Conservation (phyloP, 2,888 invertebrate genomes). For the Selenia dentaria region DNA sequence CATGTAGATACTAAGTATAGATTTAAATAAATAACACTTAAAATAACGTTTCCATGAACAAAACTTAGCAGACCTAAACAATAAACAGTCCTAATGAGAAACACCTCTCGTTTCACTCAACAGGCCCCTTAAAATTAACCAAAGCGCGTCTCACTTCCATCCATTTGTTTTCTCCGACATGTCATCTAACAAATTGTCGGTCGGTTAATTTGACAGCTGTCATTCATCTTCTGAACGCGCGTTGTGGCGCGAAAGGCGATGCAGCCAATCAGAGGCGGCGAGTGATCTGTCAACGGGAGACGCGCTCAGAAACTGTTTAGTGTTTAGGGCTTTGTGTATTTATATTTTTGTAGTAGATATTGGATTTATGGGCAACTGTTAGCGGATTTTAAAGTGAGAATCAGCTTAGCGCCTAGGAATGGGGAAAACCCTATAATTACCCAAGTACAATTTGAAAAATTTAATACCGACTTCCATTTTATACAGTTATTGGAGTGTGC, state of each 20-base stretch:
- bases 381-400: too few relatives aligned
- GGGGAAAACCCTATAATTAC: too few relatives aligned
- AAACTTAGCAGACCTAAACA: background rate
- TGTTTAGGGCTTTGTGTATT: slow-evolving; percentile 1
- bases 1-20: too few relatives aligned
- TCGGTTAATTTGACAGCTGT: slow-evolving; percentile 69
- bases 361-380: background rate
- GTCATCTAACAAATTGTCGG: slow-evolving; percentile 64
- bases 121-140: slow-evolving; percentile 16
- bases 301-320: slow-evolving; percentile 6
- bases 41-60: too few relatives aligned
- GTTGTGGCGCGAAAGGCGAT: slow-evolving; percentile 57
- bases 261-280: slow-evolving; percentile 73
- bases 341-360: slow-evolving; percentile 1
- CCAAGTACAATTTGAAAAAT: too few relatives aligned
- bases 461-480: too few relatives aligned
- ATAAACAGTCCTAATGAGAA: slow-evolving; percentile 3
- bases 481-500: too few relatives aligned
- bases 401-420: too few relatives aligned
- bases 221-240: slow-evolving; percentile 56
- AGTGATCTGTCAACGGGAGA: slow-evolving; percentile 59
- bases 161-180: slow-evolving; percentile 54
- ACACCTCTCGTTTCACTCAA: slow-evolving; percentile 12
- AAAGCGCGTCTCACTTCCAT: slow-evolving; percentile 27
- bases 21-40: too few relatives aligned